Percentiles rank a stretch among this genome's conserved stretches.
These are phyloP conservation scores for Cyprinus carpio DNA, from an alignment of 2,113 vertebrate species.

Conservation along the genomic window DNA sequence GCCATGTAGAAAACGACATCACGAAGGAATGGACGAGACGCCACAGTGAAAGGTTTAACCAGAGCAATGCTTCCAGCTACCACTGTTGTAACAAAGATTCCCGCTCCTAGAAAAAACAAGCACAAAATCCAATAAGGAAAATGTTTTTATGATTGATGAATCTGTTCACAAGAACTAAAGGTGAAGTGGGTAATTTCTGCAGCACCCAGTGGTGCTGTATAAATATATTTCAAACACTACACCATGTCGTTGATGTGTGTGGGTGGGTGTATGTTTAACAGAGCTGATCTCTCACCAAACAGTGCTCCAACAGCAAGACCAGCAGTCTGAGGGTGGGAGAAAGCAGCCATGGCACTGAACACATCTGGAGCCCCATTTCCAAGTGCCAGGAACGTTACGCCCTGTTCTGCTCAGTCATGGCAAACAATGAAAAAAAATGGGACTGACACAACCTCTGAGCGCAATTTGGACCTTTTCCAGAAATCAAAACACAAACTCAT, in stretches of 20 bases:
- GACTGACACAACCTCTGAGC: background rate
- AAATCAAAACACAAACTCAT: background rate
- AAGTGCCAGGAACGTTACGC: slow-evolving; percentile 95
- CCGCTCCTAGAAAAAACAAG: slow-evolving; percentile 78
- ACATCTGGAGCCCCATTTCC: slow-evolving; percentile 95
- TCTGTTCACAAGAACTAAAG: background rate
- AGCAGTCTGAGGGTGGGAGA: slow-evolving; percentile 86
- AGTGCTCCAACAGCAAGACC: slow-evolving; percentile 89
- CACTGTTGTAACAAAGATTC: slow-evolving; percentile 93
- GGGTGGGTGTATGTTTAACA: background rate
- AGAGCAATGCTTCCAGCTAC: slow-evolving; percentile 88
- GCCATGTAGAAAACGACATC: slow-evolving; percentile 93
- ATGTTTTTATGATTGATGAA: background rate
- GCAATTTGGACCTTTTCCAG: background rate
- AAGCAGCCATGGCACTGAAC: slow-evolving; percentile 93
- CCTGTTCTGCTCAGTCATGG: slow-evolving; percentile 77
- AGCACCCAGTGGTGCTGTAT: background rate
- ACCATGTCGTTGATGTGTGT: background rate
- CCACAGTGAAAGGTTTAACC: slow-evolving; percentile 84
- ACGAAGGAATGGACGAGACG: slow-evolving; percentile 94
- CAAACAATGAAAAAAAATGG: slow-evolving; percentile 34
- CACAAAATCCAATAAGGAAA: background rate
- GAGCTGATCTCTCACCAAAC: slow-evolving; percentile 77
- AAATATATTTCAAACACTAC: background rate
- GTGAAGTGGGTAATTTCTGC: background rate